Conservation (phyloP, 2,888 invertebrate genomes). For the Xestia xanthographa region DNA sequence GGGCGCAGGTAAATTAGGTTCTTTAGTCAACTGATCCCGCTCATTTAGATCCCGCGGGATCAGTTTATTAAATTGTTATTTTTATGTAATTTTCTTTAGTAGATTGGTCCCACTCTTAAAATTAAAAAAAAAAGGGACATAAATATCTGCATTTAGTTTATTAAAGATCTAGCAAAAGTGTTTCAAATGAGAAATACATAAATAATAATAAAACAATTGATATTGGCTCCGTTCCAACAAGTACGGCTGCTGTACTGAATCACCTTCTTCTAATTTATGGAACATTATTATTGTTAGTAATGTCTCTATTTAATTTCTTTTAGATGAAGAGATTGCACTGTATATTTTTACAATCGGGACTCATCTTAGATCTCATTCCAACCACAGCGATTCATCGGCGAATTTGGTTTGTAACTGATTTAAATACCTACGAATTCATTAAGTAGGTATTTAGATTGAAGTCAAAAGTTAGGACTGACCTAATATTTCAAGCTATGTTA, state of each 20-base stretch:
- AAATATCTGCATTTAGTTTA: background rate
- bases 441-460: background rate
- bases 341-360: background rate
- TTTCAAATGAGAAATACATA: conserved; percentile 10
- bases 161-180: background rate
- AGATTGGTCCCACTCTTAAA: too few species aligned
- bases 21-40: too few species aligned
- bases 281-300: conserved; percentile 9
- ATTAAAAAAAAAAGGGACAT: too few species aligned
- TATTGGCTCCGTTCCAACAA: conserved; percentile 38
- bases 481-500: background rate
- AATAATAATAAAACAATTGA: conserved; percentile 29
- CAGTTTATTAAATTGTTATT: too few species aligned
- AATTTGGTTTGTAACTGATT: conserved; percentile 18
- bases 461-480: too few species aligned
- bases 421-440: background rate
- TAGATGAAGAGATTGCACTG: conserved; percentile 9
- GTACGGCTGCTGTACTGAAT: conserved; percentile 16
- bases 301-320: conserved; percentile 30
- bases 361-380: conserved; percentile 5
- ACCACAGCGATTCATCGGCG: background rate
- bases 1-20: background rate
- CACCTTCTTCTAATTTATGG: conserved; percentile 30
- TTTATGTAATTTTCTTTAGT: too few species aligned
- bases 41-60: too few species aligned